Evolutionary conservation across 2,113 vertebrate genomes (phyloP).

Genomic region (Nibea coibor): DNA sequence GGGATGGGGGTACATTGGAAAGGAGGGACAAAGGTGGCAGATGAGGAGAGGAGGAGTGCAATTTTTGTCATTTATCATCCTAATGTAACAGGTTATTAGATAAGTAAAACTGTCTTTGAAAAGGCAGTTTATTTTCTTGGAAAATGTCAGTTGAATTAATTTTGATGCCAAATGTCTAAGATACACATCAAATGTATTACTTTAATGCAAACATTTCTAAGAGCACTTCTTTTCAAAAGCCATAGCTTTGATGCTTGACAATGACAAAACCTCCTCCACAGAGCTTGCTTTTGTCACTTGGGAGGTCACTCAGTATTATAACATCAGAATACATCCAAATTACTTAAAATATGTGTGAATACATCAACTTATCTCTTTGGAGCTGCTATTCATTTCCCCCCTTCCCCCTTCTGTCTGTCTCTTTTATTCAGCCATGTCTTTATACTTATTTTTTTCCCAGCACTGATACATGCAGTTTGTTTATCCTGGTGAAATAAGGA

Average conservation of each 20-base stretch:
- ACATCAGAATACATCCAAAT: constrained; percentile 16
- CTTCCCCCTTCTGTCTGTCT: not conserved
- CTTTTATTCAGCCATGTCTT: constrained; percentile 7
- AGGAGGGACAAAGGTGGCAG: constrained; percentile 30
- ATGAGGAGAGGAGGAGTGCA: constrained; percentile 25
- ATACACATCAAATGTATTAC: not conserved
- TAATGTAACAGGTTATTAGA: constrained; percentile 25
- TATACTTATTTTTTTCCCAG: constrained; percentile 12
- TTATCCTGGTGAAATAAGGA: constrained; percentile 61
- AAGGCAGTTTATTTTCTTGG: constrained; percentile 16
- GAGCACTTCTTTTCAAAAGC: constrained; percentile 1
- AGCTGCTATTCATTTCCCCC: constrained; percentile 19
- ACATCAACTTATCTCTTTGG: constrained; percentile 10
- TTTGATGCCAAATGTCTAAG: constrained; percentile 3
- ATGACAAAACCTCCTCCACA: not conserved
- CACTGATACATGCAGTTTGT: constrained; percentile 39
- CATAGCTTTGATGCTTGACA: constrained; percentile 36
- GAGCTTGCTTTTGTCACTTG: not conserved
- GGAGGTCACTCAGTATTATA: constrained; percentile 16
- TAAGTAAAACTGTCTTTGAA: constrained; percentile 5
- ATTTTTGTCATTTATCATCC: constrained; percentile 37
- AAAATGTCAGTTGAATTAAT: constrained; percentile 14
- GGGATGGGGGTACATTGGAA: constrained; percentile 20
- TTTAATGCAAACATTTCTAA: constrained; percentile 12
- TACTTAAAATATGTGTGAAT: constrained; percentile 25